These are phyloP conservation scores for Amorpha juglandis DNA, from an alignment of 2,888 invertebrate species.

Conservation along the genomic window DNA sequence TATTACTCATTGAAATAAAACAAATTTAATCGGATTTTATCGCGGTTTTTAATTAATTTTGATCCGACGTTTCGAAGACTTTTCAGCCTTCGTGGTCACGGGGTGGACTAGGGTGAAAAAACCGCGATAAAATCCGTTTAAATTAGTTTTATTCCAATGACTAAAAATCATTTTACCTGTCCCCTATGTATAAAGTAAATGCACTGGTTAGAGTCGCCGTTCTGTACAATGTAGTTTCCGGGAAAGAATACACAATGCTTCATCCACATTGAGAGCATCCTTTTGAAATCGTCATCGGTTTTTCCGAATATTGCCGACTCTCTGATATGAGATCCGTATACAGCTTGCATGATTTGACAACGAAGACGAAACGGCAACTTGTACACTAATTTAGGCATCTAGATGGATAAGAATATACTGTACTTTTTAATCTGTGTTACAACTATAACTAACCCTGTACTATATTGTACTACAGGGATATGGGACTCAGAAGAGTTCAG, in stretches of 20 bases:
- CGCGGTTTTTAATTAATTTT: too few relatives aligned
- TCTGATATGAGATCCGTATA: slow-evolving; percentile 78
- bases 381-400: slow-evolving; percentile 72
- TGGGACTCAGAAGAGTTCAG: too few relatives aligned
- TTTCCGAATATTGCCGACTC: slow-evolving; percentile 80
- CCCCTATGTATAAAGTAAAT: slow-evolving; percentile 84
- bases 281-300: slow-evolving; percentile 74
- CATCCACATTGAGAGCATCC: slow-evolving; percentile 79
- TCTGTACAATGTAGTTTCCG: slow-evolving; percentile 83
- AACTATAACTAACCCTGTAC: too few relatives aligned
- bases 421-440: too few relatives aligned
- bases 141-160: too few relatives aligned
- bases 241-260: slow-evolving; percentile 81
- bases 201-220: slow-evolving; percentile 81
- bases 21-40: too few relatives aligned
- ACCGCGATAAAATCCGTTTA: too few relatives aligned
- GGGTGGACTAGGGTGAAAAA: too few relatives aligned
- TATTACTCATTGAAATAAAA: too few relatives aligned
- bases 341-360: slow-evolving; percentile 77
- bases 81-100: too few relatives aligned
- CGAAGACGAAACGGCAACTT: slow-evolving; percentile 73
- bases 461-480: too few relatives aligned
- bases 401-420: slow-evolving; percentile 25
- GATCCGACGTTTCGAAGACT: too few relatives aligned
- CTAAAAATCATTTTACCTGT: slow-evolving; percentile 64